Conservation (phyloP, 2,113 vertebrate species). For the Gymnorhina tibicen region DNA sequence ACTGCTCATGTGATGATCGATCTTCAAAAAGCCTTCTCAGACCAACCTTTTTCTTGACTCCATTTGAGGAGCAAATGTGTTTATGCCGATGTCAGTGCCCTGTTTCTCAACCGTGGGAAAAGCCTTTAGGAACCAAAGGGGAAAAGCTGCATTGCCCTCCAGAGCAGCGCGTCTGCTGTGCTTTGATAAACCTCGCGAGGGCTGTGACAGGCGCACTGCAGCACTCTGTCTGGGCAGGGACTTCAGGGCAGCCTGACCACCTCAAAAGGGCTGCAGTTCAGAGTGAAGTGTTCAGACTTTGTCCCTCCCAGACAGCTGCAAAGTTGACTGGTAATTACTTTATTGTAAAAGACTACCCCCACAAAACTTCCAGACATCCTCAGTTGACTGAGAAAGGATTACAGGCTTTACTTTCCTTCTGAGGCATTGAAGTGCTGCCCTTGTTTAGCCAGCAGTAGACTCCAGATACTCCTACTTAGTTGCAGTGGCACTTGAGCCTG, state of each 20-base stretch:
- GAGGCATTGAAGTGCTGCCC: neutral
- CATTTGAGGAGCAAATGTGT: neutral
- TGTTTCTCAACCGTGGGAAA: neutral
- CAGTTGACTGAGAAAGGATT: neutral
- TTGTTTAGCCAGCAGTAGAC: neutral
- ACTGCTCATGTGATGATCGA: neutral
- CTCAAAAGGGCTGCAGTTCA: neutral
- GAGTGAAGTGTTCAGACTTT: neutral
- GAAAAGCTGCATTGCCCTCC: neutral
- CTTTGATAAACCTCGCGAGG: neutral
- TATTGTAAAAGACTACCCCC: neutral
- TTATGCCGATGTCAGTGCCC: neutral
- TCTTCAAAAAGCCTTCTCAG: neutral
- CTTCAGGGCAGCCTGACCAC: neutral
- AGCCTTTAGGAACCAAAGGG: neutral
- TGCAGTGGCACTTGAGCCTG: neutral
- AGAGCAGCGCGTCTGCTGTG: neutral
- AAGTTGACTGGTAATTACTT: neutral
- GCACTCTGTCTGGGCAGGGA: neutral
- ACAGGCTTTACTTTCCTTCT: neutral
- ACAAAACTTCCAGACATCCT: neutral
- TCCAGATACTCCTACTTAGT: neutral
- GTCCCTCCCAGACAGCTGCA: neutral
- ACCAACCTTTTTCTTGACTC: neutral
- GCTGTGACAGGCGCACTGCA: fast-evolving